Evolutionary conservation across 2,113 vertebrate species (phyloP).

Genomic region (Rattus rattus): DNA sequence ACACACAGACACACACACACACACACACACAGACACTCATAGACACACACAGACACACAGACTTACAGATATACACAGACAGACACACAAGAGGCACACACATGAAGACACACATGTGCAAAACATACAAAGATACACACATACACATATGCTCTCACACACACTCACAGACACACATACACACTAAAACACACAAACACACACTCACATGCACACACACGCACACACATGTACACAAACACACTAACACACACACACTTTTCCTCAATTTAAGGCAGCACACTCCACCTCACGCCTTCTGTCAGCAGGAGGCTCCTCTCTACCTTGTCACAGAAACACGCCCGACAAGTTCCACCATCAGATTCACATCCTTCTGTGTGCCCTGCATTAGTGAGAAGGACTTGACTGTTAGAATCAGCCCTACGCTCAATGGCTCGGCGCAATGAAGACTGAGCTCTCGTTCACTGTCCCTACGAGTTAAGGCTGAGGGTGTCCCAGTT

Average conservation of each 20-base stretch:
- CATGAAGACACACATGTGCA: not conserved
- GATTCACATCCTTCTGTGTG: rapidly evolving
- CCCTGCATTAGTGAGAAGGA: not conserved
- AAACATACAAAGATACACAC: rapidly evolving
- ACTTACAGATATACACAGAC: not conserved
- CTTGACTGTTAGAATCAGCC: not conserved
- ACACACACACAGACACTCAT: not conserved
- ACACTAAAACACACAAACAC: not conserved
- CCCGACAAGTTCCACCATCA: not conserved
- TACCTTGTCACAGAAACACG: not conserved
- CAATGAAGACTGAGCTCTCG: not conserved
- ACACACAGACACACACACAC: not conserved
- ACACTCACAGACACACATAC: not conserved
- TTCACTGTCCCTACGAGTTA: not conserved
- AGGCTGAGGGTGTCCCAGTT: not conserved
- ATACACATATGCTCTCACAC: not conserved
- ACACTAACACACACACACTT: not conserved
- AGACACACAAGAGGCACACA: not conserved
- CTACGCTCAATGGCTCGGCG: not conserved
- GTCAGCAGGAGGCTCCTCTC: not conserved
- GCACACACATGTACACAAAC: not conserved
- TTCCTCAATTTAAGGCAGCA: not conserved
- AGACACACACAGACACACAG: not conserved
- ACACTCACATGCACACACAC: not conserved
- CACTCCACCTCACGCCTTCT: not conserved